Evolutionary conservation across 1,140 invertebrate genomes (phyloP), one percentile per base, ranked within the genome.

Genomic region (Copidosoma floridanum): DNA sequence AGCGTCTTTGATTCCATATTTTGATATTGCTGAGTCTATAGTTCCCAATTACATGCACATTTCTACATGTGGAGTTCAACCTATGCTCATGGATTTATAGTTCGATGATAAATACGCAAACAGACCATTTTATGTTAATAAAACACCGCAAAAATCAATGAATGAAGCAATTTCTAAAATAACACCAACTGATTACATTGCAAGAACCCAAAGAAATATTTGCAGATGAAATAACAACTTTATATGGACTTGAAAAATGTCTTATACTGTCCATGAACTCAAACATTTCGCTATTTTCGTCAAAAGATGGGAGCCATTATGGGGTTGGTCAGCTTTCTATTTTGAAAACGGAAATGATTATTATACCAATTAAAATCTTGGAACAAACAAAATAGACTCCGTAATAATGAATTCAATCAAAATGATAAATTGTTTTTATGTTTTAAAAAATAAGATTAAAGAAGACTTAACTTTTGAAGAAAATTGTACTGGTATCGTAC

Each of bases 261-360:
- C 46, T 12, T 64, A 48, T 26, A 64, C 59, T 12, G 52, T 60
- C 21, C 57, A 64, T 40, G 46, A 56, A 32, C 24, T 63, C 14
- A 47, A 12, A 6, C 61, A 64, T 47, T n/a, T 59, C 4, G 38
- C 53, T 18, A 10, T 27, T 4, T 51, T 16, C 11, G 53, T 64
- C 18, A 35, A n/a, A 46, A 2, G 12, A 29, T 64, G 57, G 63
- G 52, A 57, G 3, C 63, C 63, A 14, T 24, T 60, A 6, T 46
- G 53, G 29, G 35, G 16, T 8, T 61, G 48, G 57, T 61, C 63
- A 16, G 18, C 54, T n/a, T 64, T 60, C 43, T 8, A 47, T 12
- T 64, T 64, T 41, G 54, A 64, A 47, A 41, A 61, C 44, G 29
- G 18, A 14, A 64, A 56, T 16, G 53, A 54, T 5, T 46, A 53